Percentiles rank a stretch among this genome's conserved stretches.
Evolutionary conservation across 2,113 vertebrate genomes (phyloP).

Genomic region (Amazona vittata): DNA sequence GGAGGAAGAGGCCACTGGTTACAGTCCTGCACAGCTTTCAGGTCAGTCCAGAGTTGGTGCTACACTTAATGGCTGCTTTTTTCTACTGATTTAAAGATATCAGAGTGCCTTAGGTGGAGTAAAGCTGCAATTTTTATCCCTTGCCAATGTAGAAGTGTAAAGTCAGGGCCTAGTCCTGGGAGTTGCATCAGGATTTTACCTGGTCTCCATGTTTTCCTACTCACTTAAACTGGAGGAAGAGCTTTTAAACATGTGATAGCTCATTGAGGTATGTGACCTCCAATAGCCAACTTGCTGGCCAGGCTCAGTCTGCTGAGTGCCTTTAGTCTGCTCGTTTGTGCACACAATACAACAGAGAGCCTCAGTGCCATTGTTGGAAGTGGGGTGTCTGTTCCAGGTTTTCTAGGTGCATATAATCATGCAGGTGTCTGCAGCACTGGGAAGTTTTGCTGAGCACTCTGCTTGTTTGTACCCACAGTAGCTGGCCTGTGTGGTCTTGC

Average conservation of each 20-base stretch:
- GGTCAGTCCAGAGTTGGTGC: background rate
- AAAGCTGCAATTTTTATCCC: background rate
- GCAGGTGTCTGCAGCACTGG: background rate
- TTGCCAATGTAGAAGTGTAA: background rate
- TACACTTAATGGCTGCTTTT: rapidly evolving
- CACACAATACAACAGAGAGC: background rate
- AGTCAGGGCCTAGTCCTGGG: background rate
- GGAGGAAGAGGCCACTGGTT: background rate
- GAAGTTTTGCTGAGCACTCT: background rate
- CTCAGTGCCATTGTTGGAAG: background rate
- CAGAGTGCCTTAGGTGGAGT: background rate
- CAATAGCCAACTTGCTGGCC: rapidly evolving
- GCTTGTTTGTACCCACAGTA: rapidly evolving
- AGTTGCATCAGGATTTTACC: background rate
- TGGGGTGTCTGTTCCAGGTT: too few species aligned
- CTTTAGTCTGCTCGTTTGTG: background rate
- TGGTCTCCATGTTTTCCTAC: background rate
- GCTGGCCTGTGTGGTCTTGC: background rate
- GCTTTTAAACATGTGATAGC: background rate
- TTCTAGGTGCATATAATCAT: rapidly evolving
- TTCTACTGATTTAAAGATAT: rapidly evolving
- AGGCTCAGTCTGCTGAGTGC: background rate
- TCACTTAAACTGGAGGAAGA: background rate
- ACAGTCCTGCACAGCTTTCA: rapidly evolving
- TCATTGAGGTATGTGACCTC: rapidly evolving